Base-by-base conservation (phyloP, 64 coral and sea anemone genomes). In the Astreopora myriophthalma region DNA sequence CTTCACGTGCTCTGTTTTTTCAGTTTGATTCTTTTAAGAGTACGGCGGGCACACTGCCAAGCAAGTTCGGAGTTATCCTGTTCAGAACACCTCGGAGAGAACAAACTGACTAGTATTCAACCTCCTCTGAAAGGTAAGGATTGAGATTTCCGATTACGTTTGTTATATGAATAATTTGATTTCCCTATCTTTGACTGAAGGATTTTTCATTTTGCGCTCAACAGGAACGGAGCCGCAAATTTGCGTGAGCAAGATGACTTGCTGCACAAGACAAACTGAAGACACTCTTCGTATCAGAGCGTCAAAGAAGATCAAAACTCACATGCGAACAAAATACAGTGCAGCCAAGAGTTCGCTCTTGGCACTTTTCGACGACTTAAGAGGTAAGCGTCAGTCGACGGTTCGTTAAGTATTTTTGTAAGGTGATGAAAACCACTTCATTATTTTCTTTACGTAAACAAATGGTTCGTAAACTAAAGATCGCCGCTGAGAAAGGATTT, bases 211-310 rank as follows among this genome's bases (percentile, higher is more conserved):
- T 58, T 73, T 28, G 40, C 71, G 8, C 32, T 42, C 68, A 80
- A 69, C 75, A 94, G 92, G 92, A 14, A 74, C 76, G 38, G 92
- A 94, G 73, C 92, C 92, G 34, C 92, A 89, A 83, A 76, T 94
- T 70, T 94, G 92, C 31, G 25, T 84, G 26, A 87, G 92, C 46
- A 23, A 89, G 3, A 73, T 70, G 69, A 89, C 92, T 17, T 94
- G 92, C 67, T 94, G 92, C 48, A 94, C 92, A 42, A 74, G 46
- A 60, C 85, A 88, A 87, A 89, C 72, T 20, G 92, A 94, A 42
- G 19, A 63, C 8, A 28, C 75, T 73, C 75, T 94, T 52, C 48
- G 80, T 36, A 62, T 58, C 72, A 73, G 79, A 73, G 75, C 86
- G 24, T 65, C 71, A 0, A 94, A 71, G 26, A 80, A 88, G 36